Evolutionary conservation across 1,140 invertebrate species (phyloP), one percentile per base, ranked within the genome.

Genomic region (roundworm (Caenorhabditis elegans)): DNA sequence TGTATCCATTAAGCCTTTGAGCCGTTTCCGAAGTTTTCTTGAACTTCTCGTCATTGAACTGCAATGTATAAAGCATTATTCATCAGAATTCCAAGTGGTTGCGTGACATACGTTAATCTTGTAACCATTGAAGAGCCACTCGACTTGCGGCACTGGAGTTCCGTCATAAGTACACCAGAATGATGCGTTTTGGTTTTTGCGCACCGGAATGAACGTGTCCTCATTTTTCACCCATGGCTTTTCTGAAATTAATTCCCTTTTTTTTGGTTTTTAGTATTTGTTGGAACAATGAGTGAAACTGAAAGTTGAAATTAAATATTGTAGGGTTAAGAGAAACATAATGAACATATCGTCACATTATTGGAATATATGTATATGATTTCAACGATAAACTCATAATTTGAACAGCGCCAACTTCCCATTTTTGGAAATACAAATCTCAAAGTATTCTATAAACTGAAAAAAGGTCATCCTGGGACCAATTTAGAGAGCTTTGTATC

Each of bases 121-220:
- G 55, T 76, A 82, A 24, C 79, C 79, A 75, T 84, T 84, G 83
- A 84, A 84, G 19, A 82, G 43, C 83, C 83, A 84, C 48, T 81
- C 80, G 77, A 82, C 39, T 34, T 82, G 79, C 8, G 83, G 83
- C 26, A 47, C 36, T 28, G 83, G 83, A 31, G 28, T 65, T 36
- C 79, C 83, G 46, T 84, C 79, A 47, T 82, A 84, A 39, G 80
- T 76, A 43, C 83, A 84, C 53, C 46, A 43, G 77, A 84, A 47
- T 19, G 76, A 55, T 11, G 65, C 55, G 34, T 77, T 46, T n/a
- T 48, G 48, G 5, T 65, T 65, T 70, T 77, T 78, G 19, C 65
- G 78, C 0, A 76, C 83, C 3, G 83, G 80, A 36, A 77, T 78
- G 70, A 77, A 84, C 26, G 34, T 36, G n/a, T 49, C 53, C 17